Base-by-base conservation (phyloP, 2,113 vertebrate genomes). In the Percopsis transmontana region DNA sequence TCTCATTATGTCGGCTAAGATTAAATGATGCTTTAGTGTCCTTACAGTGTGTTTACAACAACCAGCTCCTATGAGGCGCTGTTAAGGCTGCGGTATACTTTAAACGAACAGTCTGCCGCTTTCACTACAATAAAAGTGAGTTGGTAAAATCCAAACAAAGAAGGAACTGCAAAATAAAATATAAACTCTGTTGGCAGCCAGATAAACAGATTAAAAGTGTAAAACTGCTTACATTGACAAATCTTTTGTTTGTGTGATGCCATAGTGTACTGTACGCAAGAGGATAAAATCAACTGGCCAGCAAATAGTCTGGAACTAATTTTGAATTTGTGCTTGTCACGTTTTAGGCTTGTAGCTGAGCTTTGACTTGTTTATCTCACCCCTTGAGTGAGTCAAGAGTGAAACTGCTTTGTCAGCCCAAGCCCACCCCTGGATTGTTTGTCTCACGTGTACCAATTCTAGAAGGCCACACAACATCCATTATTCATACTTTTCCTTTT, bases 11-110 rank as follows among this genome's bases (percentile, higher is more conserved):
- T 62, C 44, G 12, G 21, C 24, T 33, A 33, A 7, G 14, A 24
- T 11, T 27, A 33, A 48, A 48, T 48, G 44, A 47, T 27, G 59
- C 44, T 3, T 58, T 39, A 19, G 23, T 10, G 38, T 58, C 38
- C 18, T 40, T 58, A 12, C 19, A 14, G 14, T 8, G 38, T 55
- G 53, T n/a, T 55, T 14, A 33, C 52, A 60, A 8, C 62, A 42
- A 52, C 38, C 6, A 14, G 44, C 45, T 60, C 66, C 62, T 38
- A 16, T 61, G 54, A 47, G 68, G 53, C 45, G 24, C n/a, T 16
- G 55, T 59, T 14, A 42, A 11, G n/a, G 11, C 16, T 27, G n/a
- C 33, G 65, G 19, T 23, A 4, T 7, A 11, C 8, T 1, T 50
- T 50, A n/a, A 19, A 12, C 47, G n/a, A n/a, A n/a, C n/a, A n/a